Percentiles rank a stretch among this genome's conserved stretches.
These are phyloP conservation scores for Drosophila merina DNA, from an alignment of 2,888 invertebrate species.

Conservation along the genomic window DNA sequence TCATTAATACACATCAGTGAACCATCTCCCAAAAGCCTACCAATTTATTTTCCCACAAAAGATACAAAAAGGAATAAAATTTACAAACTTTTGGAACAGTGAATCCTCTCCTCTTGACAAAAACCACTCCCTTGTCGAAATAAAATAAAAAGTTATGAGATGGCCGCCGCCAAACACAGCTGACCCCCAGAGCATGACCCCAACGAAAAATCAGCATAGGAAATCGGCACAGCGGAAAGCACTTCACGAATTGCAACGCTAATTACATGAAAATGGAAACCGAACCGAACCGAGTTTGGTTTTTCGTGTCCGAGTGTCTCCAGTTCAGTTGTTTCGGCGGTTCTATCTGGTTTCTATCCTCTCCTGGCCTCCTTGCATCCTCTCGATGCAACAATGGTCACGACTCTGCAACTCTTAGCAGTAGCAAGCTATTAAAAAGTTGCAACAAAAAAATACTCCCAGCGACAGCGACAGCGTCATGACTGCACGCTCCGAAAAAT, in stretches of 20 bases:
- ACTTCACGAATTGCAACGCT: constrained; percentile 75
- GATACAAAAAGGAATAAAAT: no score
- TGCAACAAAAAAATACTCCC: constrained; percentile 53
- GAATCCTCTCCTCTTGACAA: no score
- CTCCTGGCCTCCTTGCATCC: not conserved
- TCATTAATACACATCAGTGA: constrained; percentile 20
- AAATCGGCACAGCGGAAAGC: constrained; percentile 50
- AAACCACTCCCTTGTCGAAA: not conserved
- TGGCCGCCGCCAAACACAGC: constrained; percentile 12
- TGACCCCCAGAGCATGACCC: constrained; percentile 35
- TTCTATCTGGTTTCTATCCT: constrained; percentile 13
- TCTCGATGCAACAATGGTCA: constrained; percentile 65
- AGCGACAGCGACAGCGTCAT: constrained; percentile 69
- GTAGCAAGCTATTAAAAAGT: constrained; percentile 73
- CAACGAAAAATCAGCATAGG: constrained; percentile 42
- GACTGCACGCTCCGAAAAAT: constrained; percentile 74
- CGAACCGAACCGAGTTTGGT: constrained; percentile 24
- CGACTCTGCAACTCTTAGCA: constrained; percentile 59
- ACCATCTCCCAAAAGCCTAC: not conserved
- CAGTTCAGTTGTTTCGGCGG: constrained; percentile 22
- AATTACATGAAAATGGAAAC: constrained; percentile 69
- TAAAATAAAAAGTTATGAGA: constrained; percentile 20
- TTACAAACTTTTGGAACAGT: no score
- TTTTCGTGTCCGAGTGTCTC: constrained; percentile 57
- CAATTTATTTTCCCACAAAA: constrained; percentile 12